Conservation (phyloP, 2,888 invertebrate genomes). For the Thecocarcelia acutangulata region DNA sequence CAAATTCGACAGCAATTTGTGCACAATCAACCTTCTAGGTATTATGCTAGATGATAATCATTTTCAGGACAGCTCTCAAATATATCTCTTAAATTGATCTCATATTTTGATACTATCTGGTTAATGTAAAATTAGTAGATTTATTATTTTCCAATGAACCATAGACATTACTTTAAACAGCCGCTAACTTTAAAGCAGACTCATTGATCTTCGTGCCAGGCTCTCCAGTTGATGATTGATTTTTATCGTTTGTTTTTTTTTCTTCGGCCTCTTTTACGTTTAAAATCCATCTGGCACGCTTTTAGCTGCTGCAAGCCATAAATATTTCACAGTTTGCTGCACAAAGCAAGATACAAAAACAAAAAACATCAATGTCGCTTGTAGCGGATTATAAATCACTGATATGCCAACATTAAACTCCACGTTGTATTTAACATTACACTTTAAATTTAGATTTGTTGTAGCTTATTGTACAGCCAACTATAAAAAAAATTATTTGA, state of each 20-base stretch:
- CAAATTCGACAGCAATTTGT: no score
- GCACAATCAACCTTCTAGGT: no score
- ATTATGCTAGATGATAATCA: no score
- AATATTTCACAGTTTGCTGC: conserved; percentile 47
- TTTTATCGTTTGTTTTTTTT: conserved; percentile 16
- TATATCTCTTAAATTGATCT: no score
- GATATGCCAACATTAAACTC: conserved; percentile 38
- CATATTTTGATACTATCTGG: no score
- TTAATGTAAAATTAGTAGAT: no score
- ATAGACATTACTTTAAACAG: no score
- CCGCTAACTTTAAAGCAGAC: no score
- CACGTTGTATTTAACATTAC: not conserved
- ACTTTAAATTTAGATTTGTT: conserved; percentile 13
- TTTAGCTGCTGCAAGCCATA: conserved; percentile 43
- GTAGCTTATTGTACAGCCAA: not conserved
- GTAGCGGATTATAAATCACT: conserved; percentile 61
- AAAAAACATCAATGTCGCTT: conserved; percentile 42
- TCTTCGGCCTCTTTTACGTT: not conserved
- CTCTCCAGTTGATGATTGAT: conserved; percentile 40
- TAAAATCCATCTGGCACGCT: conserved; percentile 57
- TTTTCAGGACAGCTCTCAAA: no score
- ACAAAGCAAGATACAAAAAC: conserved; percentile 18
- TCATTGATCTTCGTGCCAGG: not conserved
- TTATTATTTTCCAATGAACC: no score
- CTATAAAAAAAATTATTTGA: conserved; percentile 7